Percentiles rank a stretch among this genome's conserved stretches.
Conservation (phyloP, 1,140 invertebrate species). For the Drosophila burlai region DNA sequence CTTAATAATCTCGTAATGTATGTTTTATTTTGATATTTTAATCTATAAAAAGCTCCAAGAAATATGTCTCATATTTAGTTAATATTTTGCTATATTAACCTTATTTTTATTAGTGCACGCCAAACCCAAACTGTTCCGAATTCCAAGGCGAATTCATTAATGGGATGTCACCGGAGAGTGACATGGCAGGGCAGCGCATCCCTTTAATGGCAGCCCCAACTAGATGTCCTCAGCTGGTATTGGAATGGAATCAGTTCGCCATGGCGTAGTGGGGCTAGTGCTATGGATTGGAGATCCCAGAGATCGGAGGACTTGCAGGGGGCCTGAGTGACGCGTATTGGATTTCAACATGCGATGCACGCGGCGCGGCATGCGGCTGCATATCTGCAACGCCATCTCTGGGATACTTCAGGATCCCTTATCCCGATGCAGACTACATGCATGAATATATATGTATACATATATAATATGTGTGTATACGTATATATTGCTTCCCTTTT, state of each 20-base stretch:
- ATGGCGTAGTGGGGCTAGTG: not conserved
- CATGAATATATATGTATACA: not conserved
- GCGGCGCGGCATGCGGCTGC: slow-evolving; percentile 74
- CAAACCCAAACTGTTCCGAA: slow-evolving; percentile 55
- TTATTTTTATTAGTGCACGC: slow-evolving; percentile 17
- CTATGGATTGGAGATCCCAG: not conserved
- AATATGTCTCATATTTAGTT: too few relatives aligned
- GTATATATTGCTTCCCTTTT: slow-evolving; percentile 5
- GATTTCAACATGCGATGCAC: slow-evolving; percentile 79
- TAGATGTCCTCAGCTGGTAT: slow-evolving; percentile 46
- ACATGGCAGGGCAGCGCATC: slow-evolving; percentile 28
- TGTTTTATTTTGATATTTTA: too few relatives aligned
- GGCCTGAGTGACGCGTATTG: slow-evolving; percentile 69
- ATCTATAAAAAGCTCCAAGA: too few relatives aligned
- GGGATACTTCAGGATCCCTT: slow-evolving; percentile 29
- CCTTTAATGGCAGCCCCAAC: slow-evolving; percentile 46
- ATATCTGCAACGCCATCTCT: slow-evolving; percentile 79
- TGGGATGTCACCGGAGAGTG: slow-evolving; percentile 69
- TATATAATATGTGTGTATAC: too few relatives aligned
- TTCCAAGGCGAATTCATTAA: slow-evolving; percentile 77
- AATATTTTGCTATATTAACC: too few relatives aligned
- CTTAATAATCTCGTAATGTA: too few relatives aligned
- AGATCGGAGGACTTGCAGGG: not conserved
- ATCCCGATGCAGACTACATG: slow-evolving; percentile 16
- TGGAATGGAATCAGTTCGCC: slow-evolving; percentile 15